Evolutionary conservation across 2,113 vertebrate species (phyloP), one percentile per base, ranked within the genome.

Genomic region (Litocranius walleri): DNA sequence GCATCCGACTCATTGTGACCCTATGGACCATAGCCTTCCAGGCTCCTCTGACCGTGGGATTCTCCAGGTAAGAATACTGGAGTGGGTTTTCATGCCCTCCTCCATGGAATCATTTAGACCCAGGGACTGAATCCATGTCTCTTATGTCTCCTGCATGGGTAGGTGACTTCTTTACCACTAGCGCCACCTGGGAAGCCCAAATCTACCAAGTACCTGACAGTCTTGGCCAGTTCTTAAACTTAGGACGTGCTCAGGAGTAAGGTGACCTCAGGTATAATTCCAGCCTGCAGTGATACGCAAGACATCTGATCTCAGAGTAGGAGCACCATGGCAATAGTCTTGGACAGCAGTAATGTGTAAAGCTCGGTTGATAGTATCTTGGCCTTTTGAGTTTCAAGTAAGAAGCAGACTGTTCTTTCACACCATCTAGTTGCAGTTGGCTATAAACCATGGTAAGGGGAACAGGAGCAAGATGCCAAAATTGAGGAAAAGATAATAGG

Each of bases 331-430:
- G 30, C 50, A 71, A 13, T 21, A 40, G 83, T 67, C 48, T 74
- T 71, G n/a, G 67, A 50, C 45, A 71, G 10, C 8, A 62, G 29
- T 33, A 54, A 71, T 56, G 15, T 17, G 1, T 78, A 7, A 87
- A 92, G 30, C 16, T 80, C 7, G 40, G 33, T 27, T 5, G 30
- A 61, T 21, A 6, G n/a, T 57, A 90, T 90, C 62, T 74, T 48
- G 33, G 27, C 77, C 86, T 61, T 83, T 54, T 54, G 48, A 61
- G 52, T 90, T 85, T 84, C 52, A 17, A 57, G 3, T n/a, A 71
- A 80, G 64, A 82, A 19, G 85, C 19, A 50, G 12, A 83, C 29
- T 90, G 9, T 56, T 91, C 56, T 85, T 97, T 91, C 21, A 43
- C 10, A 77, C 33, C 48, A 64, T 88, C 59, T n/a, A 77, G 27